phyloP scores from a whole-genome alignment of 2,888 invertebrate genomes.

The Alloplasta piceator region DNA sequence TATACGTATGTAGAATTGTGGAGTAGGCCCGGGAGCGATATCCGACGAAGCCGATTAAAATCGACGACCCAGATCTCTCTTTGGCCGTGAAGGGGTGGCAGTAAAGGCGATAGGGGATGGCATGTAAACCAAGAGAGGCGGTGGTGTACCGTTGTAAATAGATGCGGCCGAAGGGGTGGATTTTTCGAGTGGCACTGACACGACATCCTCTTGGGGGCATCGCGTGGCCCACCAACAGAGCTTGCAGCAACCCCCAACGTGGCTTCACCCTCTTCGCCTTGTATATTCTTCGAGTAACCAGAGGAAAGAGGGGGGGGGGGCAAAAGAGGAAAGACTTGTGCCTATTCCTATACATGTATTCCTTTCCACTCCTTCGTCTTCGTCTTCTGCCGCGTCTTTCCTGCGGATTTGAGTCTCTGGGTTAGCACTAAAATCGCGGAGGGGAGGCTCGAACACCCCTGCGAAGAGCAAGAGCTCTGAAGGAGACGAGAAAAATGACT shows the following conservation, averaged over 20 bases:
- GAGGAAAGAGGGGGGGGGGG: conserved; percentile 36
- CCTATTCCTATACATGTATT: not conserved
- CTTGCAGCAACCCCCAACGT: not conserved
- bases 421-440: conserved; percentile 58
- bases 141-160: conserved; percentile 78
- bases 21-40: conserved; percentile 59
- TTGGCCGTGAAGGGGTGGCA: conserved; percentile 64
- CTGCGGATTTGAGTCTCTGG: conserved; percentile 18
- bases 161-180: conserved; percentile 75
- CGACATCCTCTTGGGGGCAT: conserved; percentile 63
- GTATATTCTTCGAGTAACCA: conserved; percentile 26
- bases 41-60: conserved; percentile 78
- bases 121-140: conserved; percentile 41
- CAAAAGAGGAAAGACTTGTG: conserved; percentile 26
- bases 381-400: conserved; percentile 22
- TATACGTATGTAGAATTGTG: conserved; percentile 16
- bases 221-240: conserved; percentile 42
- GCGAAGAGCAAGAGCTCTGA: conserved; percentile 66
- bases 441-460: conserved; percentile 32
- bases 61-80: conserved; percentile 81
- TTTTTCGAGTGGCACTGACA: conserved; percentile 78
- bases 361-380: conserved; percentile 6
- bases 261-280: not conserved
- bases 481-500: conserved; percentile 55
- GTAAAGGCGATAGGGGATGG: conserved; percentile 3